Conservation (phyloP, 1,140 invertebrate genomes). For the Mycetomoellerius zeteki region DNA sequence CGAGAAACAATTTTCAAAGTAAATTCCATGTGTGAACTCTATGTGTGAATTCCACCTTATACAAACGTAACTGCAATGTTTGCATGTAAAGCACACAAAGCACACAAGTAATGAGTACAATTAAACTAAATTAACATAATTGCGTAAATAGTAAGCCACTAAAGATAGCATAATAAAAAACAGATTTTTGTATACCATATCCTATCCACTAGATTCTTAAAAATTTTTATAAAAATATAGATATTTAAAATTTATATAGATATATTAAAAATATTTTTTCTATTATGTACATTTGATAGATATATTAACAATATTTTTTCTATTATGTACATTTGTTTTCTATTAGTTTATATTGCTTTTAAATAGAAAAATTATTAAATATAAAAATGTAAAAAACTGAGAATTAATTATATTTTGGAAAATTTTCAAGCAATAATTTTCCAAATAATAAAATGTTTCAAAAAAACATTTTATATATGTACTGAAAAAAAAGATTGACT, state of each 20-base stretch:
- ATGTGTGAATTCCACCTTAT: background rate
- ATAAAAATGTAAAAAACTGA: background rate
- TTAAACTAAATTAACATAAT: slow-evolving; percentile 13
- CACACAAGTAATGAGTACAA: slow-evolving; percentile 1
- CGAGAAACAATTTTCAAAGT: slow-evolving; percentile 7
- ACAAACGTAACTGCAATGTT: background rate
- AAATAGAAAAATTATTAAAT: background rate
- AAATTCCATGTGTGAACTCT: background rate
- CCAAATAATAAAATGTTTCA: slow-evolving; percentile 4
- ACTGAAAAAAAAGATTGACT: no score
- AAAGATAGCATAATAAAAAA: background rate
- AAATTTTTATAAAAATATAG: background rate
- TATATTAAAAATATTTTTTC: background rate
- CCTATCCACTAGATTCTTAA: background rate
- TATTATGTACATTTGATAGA: background rate
- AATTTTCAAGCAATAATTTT: slow-evolving; percentile 4
- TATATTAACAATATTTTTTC: background rate
- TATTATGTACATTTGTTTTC: background rate
- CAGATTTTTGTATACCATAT: background rate
- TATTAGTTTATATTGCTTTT: background rate
- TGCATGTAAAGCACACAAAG: background rate
- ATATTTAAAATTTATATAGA: background rate
- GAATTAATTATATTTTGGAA: background rate
- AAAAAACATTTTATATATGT: background rate
- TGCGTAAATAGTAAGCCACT: background rate